Conservation (phyloP, 2,113 vertebrate species). For the Hippocampus zosterae region DNA sequence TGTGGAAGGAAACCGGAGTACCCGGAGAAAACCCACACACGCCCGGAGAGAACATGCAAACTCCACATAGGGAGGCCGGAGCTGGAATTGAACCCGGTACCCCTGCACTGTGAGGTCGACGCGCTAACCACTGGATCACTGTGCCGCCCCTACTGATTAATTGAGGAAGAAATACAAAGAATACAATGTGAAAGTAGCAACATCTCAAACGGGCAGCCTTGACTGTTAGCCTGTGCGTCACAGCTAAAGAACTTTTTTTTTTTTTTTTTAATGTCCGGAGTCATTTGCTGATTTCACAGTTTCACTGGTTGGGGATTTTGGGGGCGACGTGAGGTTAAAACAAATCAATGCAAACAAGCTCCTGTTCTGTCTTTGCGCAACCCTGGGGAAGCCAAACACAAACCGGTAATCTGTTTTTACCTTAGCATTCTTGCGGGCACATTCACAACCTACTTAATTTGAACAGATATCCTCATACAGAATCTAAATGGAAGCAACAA, state of each 20-base stretch:
- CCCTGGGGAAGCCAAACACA: not conserved
- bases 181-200: not conserved
- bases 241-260: conserved; percentile 2
- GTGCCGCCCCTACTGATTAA: not conserved
- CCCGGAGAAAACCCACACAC: no score
- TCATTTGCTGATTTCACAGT: conserved; percentile 5
- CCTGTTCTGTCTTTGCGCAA: not conserved
- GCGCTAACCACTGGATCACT: no score
- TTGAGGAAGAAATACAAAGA: not conserved
- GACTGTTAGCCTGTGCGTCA: conserved; percentile 5
- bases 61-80: no score
- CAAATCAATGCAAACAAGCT: conserved; percentile 33
- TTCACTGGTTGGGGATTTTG: conserved; percentile 14
- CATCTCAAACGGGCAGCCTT: not conserved
- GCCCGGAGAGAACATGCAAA: no score
- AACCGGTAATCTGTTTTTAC: conserved; percentile 3
- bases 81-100: no score
- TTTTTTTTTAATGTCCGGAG: conserved; percentile 17
- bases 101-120: no score
- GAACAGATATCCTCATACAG: not conserved
- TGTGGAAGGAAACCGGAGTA: no score
- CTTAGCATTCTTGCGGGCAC: not conserved
- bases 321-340: conserved; percentile 11
- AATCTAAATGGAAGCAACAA: not conserved
- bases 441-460: not conserved